phyloP scores from a whole-genome alignment of 2,888 invertebrate genomes.

The Trimorus sp. region DNA sequence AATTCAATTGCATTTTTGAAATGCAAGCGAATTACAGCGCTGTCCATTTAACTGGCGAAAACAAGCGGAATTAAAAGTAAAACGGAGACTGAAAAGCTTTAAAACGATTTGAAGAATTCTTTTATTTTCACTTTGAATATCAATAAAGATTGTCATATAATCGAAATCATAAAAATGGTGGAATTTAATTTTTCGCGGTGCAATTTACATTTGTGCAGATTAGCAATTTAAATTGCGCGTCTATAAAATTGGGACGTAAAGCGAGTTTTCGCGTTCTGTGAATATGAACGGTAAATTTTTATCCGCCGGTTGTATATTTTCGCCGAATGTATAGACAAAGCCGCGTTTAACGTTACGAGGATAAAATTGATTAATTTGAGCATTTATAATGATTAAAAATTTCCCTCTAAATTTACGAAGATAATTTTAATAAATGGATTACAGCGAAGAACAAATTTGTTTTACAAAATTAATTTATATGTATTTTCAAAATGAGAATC shows the following conservation, averaged over 20 bases:
- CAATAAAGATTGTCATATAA: neutral
- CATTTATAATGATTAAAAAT: no score
- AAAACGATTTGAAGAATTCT: neutral
- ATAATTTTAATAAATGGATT: no score
- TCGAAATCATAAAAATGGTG: constrained; percentile 5
- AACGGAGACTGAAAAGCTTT: neutral
- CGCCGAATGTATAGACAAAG: neutral
- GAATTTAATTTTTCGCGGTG: neutral
- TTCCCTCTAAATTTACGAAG: no score
- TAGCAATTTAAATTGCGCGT: constrained; percentile 17
- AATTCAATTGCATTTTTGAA: no score
- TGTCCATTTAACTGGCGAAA: no score
- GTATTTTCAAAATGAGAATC: no score
- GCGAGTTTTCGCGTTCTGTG: neutral
- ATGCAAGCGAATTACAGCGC: no score
- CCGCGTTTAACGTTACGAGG: no score
- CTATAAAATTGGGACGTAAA: constrained; percentile 9
- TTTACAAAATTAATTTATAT: no score
- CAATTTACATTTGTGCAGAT: neutral
- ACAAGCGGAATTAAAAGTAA: constrained; percentile 5
- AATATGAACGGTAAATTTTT: constrained; percentile 1
- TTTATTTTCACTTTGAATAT: neutral
- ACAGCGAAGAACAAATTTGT: no score
- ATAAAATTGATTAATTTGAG: no score
- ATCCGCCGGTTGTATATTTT: neutral